Evolutionary conservation across 2,797 vertebrate genomes (phyloP), one percentile per base, ranked within the genome.

Genomic region (Lutjanus campechanus): DNA sequence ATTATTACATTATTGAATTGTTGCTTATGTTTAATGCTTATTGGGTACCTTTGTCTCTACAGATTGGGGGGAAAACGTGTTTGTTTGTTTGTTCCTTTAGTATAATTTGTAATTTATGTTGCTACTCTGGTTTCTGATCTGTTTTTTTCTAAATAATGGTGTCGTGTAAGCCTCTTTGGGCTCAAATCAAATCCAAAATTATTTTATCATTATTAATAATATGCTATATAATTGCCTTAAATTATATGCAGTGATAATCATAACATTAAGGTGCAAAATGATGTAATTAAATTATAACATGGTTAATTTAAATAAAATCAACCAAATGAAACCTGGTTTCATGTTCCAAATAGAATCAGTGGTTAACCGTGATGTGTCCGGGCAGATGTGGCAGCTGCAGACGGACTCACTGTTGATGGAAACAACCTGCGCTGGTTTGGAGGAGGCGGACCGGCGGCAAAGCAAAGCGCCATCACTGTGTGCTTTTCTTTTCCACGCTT

Each of bases 401-500:
- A 41, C 59, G 63, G 62, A 50, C 80, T 65, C 59, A 29, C 54
- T 70, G 71, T 55, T 70, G 82, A 74, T 83, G 76, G 63, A 71
- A 84, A 81, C 78, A 70, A 75, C 74, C 77, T 72, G 82, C 64
- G 47, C 10, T 8, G 81, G 58, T 76, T 68, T 70, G 72, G 79
- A 79, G 64, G 82, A 79, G 63, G 67, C 53, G 73, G 77, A 78
- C 62, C 51, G 64, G 51, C 47, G 62, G 76, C 50, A 15, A 60
- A 73, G 54, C 71, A 16, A 58, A 73, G 53, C 75, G 66, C 72
- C 82, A 36, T 12, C 44, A 7, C 77, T 60, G 64, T 61, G 73
- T 29, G 85, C 85, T 88, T 91, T 91, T 87, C 87, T 89, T 60
- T 60, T 86, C 73, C 79, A 63, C 61, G 83, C 92, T 90, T 95